Percentiles rank a stretch among this genome's conserved stretches.
Conservation (phyloP, 2,888 invertebrate genomes). For the Dinocampus coccinellae region DNA sequence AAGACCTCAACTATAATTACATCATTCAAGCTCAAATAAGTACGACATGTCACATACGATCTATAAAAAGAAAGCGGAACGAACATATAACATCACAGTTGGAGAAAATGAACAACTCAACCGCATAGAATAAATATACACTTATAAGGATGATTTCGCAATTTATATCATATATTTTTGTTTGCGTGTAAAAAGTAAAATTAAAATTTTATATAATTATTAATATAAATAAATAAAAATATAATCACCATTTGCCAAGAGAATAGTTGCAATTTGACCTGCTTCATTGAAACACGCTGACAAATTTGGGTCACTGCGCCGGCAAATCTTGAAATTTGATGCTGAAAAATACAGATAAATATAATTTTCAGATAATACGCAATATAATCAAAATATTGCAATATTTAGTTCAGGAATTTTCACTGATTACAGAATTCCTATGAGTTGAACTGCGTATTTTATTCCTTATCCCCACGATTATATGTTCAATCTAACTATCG, state of each 20-base stretch:
- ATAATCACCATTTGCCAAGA: conserved; percentile 73
- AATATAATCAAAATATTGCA: conserved; percentile 11
- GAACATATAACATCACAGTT: background rate
- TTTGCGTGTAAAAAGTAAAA: background rate
- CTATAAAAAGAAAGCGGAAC: conserved; percentile 54
- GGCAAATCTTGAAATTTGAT: conserved; percentile 73
- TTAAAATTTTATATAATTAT: background rate
- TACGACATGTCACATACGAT: background rate
- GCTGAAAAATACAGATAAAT: conserved; percentile 66
- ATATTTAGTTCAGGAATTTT: conserved; percentile 9
- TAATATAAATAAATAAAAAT: background rate
- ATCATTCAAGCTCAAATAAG: background rate
- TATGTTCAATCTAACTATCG: conserved; percentile 40
- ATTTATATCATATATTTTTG: background rate
- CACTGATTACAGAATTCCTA: conserved; percentile 28
- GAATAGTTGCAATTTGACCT: conserved; percentile 72
- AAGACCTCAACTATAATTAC: background rate
- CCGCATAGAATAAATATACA: background rate
- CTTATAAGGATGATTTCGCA: background rate
- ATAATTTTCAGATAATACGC: background rate
- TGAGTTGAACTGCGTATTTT: conserved; percentile 50
- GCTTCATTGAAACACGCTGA: conserved; percentile 73
- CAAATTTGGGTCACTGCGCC: conserved; percentile 72
- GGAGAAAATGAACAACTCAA: background rate
- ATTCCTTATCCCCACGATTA: background rate